Evolutionary conservation across 1,140 invertebrate genomes (phyloP), one percentile per base, ranked within the genome.

Genomic region (Drosophila suzukii): DNA sequence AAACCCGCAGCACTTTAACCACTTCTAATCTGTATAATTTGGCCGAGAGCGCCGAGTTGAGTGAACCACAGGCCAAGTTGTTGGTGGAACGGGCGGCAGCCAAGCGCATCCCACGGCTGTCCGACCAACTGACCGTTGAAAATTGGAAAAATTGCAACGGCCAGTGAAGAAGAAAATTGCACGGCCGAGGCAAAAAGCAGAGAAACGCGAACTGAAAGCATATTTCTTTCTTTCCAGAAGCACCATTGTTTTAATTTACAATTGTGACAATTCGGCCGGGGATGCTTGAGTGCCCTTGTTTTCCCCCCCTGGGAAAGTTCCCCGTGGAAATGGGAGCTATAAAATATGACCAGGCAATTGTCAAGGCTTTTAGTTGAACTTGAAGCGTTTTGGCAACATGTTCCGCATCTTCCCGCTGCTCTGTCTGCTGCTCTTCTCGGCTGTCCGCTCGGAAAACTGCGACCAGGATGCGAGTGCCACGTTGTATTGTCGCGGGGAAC

Each of bases 121-220:
- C 70, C 82, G 80, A 53, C 81, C 90, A 91, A 91, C 90, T 90
- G 84, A 89, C 84, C 90, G 90, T 91, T 72, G 84, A 91, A 85
- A 91, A 91, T 91, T 91, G 89, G 65, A 66, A 91, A 91, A 91
- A 91, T 85, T 72, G 81, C 84, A 90, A 78, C 84, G 67, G 80
- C 81, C 81, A 91, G 55, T 91, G 89, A 91, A 89, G 89, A 91
- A 89, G 89, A 91, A 91, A 91, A 91, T 91, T 91, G 89, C 82
- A 82, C 58, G 57, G 73, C 57, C 70, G 55, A 49, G 61, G 65
- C 15, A 51, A 60, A 72, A 50, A 44, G 49, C 30, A 36, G 66
- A 71, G 68, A 71, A 89, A 88, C 65, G 68, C 80, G 46, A 84
- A 71, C 73, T 15, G 61, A 84, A 66, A 77, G 76, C 84, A 67